Conservation (phyloP, 2,888 invertebrate species). For the Cerceris ruficornis region DNA sequence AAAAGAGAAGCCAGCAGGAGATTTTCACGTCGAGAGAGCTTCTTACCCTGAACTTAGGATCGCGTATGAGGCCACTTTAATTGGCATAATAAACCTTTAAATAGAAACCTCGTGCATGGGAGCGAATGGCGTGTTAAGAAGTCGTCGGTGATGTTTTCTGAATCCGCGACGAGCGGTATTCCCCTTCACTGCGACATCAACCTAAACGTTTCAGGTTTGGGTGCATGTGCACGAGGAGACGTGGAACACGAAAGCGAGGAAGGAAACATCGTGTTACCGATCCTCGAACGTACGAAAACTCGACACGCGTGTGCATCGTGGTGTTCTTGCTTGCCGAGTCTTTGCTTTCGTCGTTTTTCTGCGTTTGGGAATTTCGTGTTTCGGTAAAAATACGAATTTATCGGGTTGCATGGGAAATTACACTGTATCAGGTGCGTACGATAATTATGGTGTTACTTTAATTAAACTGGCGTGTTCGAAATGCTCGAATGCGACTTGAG, state of each 20-base stretch:
- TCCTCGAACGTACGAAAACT: background rate
- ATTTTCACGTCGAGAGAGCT: background rate
- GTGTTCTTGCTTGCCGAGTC: background rate
- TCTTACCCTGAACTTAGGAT: background rate
- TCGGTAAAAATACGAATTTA: too few relatives aligned
- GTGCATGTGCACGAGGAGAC: background rate
- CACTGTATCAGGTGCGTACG: too few relatives aligned
- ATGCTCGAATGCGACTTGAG: too few relatives aligned
- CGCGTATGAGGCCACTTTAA: conserved; percentile 55
- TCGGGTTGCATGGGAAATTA: too few relatives aligned
- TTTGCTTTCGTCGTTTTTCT: background rate
- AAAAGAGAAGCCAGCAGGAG: background rate
- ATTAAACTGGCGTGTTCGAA: too few relatives aligned
- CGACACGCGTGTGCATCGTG: too few relatives aligned
- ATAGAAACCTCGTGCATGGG: conserved; percentile 39
- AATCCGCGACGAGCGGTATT: background rate
- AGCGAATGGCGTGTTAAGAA: conserved; percentile 53
- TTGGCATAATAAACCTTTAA: conserved; percentile 61
- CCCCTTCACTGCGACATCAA: background rate
- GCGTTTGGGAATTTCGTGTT: too few relatives aligned
- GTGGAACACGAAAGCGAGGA: background rate
- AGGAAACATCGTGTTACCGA: background rate
- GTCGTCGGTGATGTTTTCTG: conserved; percentile 38
- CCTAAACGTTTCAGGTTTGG: background rate
- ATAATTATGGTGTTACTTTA: too few relatives aligned